Conservation (phyloP, 2,113 vertebrate species). For the Ammodytes dubius region DNA sequence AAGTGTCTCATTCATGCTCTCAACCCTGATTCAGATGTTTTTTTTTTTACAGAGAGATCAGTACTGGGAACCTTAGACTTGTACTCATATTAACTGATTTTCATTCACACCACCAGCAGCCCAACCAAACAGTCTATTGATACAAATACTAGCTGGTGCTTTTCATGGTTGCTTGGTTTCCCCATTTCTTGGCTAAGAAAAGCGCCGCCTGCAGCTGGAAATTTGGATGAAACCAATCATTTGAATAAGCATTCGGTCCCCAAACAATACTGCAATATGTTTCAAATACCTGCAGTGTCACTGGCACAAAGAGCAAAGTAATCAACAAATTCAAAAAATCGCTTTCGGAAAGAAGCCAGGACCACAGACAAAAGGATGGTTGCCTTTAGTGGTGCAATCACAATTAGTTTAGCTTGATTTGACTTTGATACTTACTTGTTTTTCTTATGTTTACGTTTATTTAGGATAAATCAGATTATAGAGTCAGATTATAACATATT, state of each 20-base stretch:
- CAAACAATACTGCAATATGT: neutral
- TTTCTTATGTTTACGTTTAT: neutral
- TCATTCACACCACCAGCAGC: constrained; percentile 5
- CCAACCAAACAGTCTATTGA: neutral
- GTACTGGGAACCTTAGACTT: neutral
- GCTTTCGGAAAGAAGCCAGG: neutral
- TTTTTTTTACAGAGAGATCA: constrained; percentile 22
- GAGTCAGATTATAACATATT: neutral
- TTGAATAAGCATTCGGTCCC: constrained; percentile 11
- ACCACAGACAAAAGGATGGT: neutral
- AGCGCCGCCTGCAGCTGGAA: constrained; percentile 16
- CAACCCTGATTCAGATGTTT: neutral
- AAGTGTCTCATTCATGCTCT: constrained; percentile 4
- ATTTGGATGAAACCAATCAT: constrained; percentile 34
- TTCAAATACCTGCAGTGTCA: neutral
- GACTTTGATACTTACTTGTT: neutral
- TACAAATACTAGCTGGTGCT: constrained; percentile 8
- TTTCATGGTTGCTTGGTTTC: neutral
- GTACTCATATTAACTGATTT: neutral
- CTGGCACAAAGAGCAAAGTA: neutral
- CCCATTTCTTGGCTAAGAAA: constrained; percentile 36
- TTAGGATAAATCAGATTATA: neutral
- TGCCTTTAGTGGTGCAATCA: neutral
- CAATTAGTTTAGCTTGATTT: neutral
- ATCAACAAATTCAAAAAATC: constrained; percentile 14